Evolutionary conservation across 2,888 invertebrate species (phyloP).

Genomic region (Drosophila birchii): DNA sequence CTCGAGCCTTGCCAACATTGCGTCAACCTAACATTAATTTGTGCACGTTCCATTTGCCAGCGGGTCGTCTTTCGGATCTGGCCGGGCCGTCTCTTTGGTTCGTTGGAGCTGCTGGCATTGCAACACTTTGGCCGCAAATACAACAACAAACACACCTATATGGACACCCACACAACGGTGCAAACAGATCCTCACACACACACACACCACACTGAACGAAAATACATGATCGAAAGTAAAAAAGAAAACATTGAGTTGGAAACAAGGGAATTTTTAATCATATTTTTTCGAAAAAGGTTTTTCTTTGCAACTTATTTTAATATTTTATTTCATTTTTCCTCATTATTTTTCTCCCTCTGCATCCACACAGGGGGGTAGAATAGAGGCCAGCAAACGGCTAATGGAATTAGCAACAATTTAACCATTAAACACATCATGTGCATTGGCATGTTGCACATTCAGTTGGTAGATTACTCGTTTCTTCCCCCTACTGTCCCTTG

Average conservation of each 20-base stretch:
- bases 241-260: not conserved
- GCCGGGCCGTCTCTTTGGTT: slow-evolving; percentile 30
- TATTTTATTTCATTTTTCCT: not conserved
- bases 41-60: slow-evolving; percentile 70
- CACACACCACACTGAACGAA: slow-evolving; percentile 2
- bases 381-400: slow-evolving; percentile 66
- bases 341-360: slow-evolving; percentile 1
- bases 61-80: slow-evolving; percentile 38
- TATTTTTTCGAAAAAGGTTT: not conserved
- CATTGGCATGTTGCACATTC: slow-evolving; percentile 73
- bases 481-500: slow-evolving; percentile 1
- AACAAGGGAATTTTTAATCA: not conserved
- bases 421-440: slow-evolving; percentile 80
- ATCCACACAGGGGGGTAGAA: slow-evolving; percentile 21
- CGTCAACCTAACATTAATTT: slow-evolving; percentile 72
- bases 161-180: slow-evolving; percentile 9
- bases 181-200: slow-evolving; percentile 12
- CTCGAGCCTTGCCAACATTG: slow-evolving; percentile 61
- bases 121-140: slow-evolving; percentile 73
- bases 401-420: slow-evolving; percentile 81
- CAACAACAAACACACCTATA: slow-evolving; percentile 39
- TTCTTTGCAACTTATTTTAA: not conserved
- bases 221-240: not conserved
- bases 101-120: slow-evolving; percentile 43
- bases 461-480: slow-evolving; percentile 41